phyloP scores from a whole-genome alignment of 2,888 invertebrate species.

The Dryocosmus kuriphilus region DNA sequence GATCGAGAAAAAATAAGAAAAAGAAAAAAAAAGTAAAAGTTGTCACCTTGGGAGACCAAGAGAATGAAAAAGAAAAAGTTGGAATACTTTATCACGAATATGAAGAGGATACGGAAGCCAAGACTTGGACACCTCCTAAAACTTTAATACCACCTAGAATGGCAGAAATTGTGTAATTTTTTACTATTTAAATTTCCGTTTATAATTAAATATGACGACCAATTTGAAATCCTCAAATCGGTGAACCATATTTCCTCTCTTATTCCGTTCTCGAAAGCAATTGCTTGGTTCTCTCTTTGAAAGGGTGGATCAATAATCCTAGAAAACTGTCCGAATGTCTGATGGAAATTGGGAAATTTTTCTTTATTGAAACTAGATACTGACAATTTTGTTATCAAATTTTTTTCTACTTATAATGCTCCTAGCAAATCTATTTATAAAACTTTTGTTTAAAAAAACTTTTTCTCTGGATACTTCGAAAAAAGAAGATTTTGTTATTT shows the following conservation, averaged over 20 bases:
- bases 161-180: slow-evolving; percentile 30
- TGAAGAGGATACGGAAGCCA: slow-evolving; percentile 54
- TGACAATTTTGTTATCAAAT: neutral
- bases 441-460: too few species aligned
- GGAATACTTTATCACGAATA: slow-evolving; percentile 58
- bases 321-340: neutral
- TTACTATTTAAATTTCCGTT: neutral
- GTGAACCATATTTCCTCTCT: neutral
- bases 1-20: neutral
- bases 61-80: neutral
- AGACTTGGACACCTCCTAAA: neutral
- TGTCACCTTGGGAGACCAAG: too few species aligned
- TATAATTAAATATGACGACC: too few species aligned
- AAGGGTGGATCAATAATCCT: neutral
- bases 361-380: neutral
- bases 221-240: neutral
- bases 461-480: too few species aligned
- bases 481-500: too few species aligned
- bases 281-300: neutral
- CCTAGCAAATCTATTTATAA: too few species aligned
- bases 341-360: neutral
- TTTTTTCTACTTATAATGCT: too few species aligned
- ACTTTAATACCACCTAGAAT: neutral
- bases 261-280: neutral
- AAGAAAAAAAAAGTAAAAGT: neutral